Percentiles rank a stretch among this genome's conserved stretches.
Conservation (phyloP, 2,113 vertebrate genomes). For the Pyxicephalus adspersus region DNA sequence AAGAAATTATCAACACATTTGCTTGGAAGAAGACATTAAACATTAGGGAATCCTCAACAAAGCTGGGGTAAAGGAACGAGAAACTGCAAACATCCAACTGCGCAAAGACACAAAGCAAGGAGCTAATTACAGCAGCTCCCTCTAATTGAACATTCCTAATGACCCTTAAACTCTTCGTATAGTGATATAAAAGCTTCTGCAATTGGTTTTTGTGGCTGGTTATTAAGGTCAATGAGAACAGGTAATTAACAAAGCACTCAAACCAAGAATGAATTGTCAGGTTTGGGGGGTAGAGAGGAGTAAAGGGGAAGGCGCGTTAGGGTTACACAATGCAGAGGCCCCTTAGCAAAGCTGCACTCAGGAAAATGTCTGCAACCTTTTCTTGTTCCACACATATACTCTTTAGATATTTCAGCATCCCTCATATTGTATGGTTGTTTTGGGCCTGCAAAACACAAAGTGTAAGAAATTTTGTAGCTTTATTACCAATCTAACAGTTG, state of each 20-base stretch:
- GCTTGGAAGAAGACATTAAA: constrained; percentile 14
- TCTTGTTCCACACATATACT: too few species aligned
- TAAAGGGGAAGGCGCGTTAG: neutral
- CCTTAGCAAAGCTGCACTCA: too few species aligned
- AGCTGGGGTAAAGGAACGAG: neutral
- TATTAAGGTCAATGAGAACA: constrained; percentile 45
- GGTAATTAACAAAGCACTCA: constrained; percentile 22
- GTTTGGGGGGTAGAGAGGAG: neutral
- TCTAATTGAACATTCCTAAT: constrained; percentile 51
- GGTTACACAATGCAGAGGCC: neutral
- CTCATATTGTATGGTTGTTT: too few species aligned
- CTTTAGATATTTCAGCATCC: too few species aligned
- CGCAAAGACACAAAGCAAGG: neutral
- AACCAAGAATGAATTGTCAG: neutral
- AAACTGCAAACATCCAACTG: constrained; percentile 13
- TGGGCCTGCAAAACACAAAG: too few species aligned
- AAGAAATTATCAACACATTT: constrained; percentile 19
- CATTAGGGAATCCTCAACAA: constrained; percentile 10
- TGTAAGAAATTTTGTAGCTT: too few species aligned
- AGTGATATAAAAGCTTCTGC: neutral
- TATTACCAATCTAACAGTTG: too few species aligned
- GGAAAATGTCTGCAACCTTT: too few species aligned
- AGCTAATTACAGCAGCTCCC: constrained; percentile 24
- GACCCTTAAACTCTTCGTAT: constrained; percentile 29
- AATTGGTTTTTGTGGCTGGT: constrained; percentile 36